Evolutionary conservation across 2,797 vertebrate genomes (phyloP), one percentile per base, ranked within the genome.

Genomic region (Pangasius mekongensis): DNA sequence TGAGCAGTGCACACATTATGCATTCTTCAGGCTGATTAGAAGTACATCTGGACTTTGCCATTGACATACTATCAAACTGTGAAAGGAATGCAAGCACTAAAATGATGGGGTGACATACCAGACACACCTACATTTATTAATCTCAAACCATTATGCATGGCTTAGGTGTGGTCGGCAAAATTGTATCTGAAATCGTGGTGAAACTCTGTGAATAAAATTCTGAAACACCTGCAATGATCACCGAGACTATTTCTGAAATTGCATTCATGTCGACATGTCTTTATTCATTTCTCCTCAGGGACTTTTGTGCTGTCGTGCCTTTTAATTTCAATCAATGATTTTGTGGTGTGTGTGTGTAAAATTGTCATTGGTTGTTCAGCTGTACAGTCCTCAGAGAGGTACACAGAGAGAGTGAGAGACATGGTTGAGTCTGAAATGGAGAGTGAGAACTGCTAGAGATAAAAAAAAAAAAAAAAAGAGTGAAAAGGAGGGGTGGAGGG

Each of bases 351-450:
- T 58, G 74, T 77, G n/a, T 54, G 30, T 85, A 52, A 62, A 33
- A 73, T 74, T 86, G 47, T 60, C 73, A 74, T 60, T 69, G 20
- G 83, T 85, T 66, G 86, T 76, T 87, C 80, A 73, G 83, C 71
- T 47, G 87, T 66, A 74, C 58, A 73, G n/a, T 64, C 88, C 88
- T 89, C 78, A 49, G 84, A 82, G 87, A 54, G 77, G 76, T 84
- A 58, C 30, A 39, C 64, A 67, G 33, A 83, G 14, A 36, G 47
- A 86, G 67, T 77, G 83, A 39, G 82, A 82, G 56, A 82, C 20
- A 62, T 58, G 22, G 58, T 43, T 43, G 54, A 33, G 49, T 58
- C 54, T 43, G 36, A 82, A 36, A 39, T 39, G 24, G 36, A 27
- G 54, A 62, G 56, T 7, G 27, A 33, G 33, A 69, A 69, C n/a